Percentiles rank a stretch among this genome's conserved stretches.
Evolutionary conservation across 2,113 vertebrate genomes (phyloP).

Genomic region (Chloropsis cyanopogon): DNA sequence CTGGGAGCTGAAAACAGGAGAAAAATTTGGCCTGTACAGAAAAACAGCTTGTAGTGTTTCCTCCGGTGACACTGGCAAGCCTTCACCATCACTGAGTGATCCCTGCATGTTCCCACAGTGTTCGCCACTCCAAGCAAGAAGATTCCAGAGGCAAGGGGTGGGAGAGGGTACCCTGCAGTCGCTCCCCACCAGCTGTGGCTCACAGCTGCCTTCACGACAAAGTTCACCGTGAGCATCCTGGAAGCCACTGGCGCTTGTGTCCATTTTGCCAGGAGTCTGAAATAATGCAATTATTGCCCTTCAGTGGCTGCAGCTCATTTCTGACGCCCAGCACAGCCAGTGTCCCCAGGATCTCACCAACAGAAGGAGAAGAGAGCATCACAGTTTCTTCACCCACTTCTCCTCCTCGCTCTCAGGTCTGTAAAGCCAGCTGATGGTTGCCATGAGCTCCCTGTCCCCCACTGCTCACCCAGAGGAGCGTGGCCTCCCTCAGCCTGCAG

Average conservation of each 20-base stretch:
- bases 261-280: not conserved
- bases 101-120: not conserved
- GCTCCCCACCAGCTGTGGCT: not conserved
- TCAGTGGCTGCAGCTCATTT: not conserved
- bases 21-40: not conserved
- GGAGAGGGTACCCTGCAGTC: not conserved
- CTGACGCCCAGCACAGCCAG: rapidly evolving
- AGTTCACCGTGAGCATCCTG: not conserved
- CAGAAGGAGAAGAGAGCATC: not conserved
- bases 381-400: not conserved
- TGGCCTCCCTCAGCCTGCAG: not conserved
- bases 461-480: not conserved
- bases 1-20: not conserved
- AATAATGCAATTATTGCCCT: not conserved
- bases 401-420: not conserved
- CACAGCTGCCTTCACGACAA: not conserved
- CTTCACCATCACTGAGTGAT: rapidly evolving
- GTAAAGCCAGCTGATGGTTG: not conserved
- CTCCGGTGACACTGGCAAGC: not conserved
- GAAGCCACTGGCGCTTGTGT: not conserved
- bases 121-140: not conserved
- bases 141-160: not conserved
- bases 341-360: rapidly evolving
- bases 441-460: not conserved
- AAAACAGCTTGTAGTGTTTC: not conserved